Conservation (phyloP, 1,140 invertebrate genomes). For the Camponotus floridanus region DNA sequence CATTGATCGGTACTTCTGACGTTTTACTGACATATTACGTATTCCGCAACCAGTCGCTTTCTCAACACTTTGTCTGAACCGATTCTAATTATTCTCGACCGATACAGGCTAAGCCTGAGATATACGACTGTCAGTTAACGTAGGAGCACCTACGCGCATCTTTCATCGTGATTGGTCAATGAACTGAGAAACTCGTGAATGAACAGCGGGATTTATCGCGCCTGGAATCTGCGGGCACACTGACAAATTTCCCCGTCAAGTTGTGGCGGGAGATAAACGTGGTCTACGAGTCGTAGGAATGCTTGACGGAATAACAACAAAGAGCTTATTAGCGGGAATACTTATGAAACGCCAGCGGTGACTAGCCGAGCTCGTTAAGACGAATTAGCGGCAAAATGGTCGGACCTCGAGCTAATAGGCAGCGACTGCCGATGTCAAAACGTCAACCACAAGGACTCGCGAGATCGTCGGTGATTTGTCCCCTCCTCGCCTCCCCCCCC, state of each 20-base stretch:
- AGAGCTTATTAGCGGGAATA: conserved; percentile 77
- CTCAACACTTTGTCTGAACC: conserved; percentile 40
- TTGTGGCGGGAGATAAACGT: conserved; percentile 48
- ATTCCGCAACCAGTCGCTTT: conserved; percentile 49
- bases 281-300: conserved; percentile 50
- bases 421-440: conserved; percentile 79
- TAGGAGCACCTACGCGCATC: conserved; percentile 58
- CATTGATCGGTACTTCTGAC: conserved; percentile 30
- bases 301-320: conserved; percentile 69
- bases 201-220: conserved; percentile 62
- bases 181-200: conserved; percentile 56
- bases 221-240: conserved; percentile 47
- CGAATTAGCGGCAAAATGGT: conserved; percentile 79
- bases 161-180: conserved; percentile 62
- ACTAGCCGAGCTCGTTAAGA: conserved; percentile 77
- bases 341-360: conserved; percentile 73
- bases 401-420: conserved; percentile 78
- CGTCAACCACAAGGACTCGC: conserved; percentile 72
- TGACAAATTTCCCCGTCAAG: conserved; percentile 62
- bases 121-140: conserved; percentile 56
- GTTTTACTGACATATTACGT: conserved; percentile 39
- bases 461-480: conserved; percentile 69
- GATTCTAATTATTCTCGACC: conserved; percentile 58
- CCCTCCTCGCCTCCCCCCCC: too few relatives aligned
- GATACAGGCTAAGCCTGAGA: conserved; percentile 26